Base-by-base conservation (phyloP, 2,113 vertebrate species). In the Ailuropoda melanoleuca region DNA sequence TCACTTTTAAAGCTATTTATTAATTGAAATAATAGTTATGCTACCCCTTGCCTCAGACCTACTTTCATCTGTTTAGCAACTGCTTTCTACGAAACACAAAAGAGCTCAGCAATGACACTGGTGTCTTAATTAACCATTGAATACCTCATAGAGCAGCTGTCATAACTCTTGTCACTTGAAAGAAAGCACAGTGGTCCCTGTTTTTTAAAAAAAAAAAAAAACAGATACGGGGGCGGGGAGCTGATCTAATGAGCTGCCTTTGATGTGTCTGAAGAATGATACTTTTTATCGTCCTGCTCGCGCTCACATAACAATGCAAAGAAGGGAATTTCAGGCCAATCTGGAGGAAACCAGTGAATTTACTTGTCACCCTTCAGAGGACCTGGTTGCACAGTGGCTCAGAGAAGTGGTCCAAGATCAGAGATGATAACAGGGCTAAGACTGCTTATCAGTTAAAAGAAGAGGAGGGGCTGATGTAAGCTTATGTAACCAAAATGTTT, bases 21-120 rank as follows among this genome's bases (percentile, higher is more conserved):
- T 98, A 98, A 98, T 98, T 96, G 98, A 97, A 98, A 98, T 98
- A 98, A 98, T 97, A 97, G 96, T 98, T 87, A 58, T 18, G 85
- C 82, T 92, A 86, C 93, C 93, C 96, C 94, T 97, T 46, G 96
- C 97, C 95, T 96, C 97, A 96, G 96, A 96, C 97, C 82, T 96
- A 92, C 97, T 98, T 98, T 97, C 97, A 98, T 97, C 98, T 98
- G 97, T 98, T 98, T 97, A 98, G 98, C 97, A 95, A 75, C 66
- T 70, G 93, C 97, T 98, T 97, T 97, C 97, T 92, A 68, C 0
- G 24, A 98, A 98, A 87, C 89, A 98, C 97, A 95, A 96, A 97
- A 97, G 97, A 97, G 88, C 95, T 92, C 72, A 13, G 91, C 9
- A 1, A 84, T 97, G 97, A 96, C 97, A 97, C 72, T 62, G 4